Evolutionary conservation across 2,797 vertebrate species (phyloP).

Genomic region (Enteromius unitaeniatus): DNA sequence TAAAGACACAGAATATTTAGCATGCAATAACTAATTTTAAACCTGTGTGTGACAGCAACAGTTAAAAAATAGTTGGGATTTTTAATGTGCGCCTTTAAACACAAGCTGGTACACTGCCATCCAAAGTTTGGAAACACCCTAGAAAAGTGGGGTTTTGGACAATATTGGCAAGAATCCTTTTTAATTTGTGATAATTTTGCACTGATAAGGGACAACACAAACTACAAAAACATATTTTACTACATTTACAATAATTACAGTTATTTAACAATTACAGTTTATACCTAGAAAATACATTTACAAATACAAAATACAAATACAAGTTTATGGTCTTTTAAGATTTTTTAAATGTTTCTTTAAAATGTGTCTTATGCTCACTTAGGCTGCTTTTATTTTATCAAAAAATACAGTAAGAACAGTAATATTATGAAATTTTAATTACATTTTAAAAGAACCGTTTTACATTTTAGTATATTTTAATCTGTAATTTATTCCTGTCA

Average conservation of each 20-base stretch:
- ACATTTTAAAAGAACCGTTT: background rate
- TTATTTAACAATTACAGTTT: no score
- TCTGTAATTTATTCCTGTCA: background rate
- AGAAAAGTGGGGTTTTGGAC: no score
- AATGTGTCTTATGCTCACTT: background rate
- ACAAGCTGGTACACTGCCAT: background rate
- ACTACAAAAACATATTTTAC: no score
- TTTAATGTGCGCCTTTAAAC: background rate
- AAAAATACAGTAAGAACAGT: background rate
- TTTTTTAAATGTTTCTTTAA: background rate
- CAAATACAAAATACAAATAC: no score
- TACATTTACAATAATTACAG: no score
- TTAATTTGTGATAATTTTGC: no score
- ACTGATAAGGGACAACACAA: no score
- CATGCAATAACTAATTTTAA: background rate
- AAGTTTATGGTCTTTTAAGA: background rate
- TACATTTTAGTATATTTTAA: background rate
- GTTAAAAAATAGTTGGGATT: background rate
- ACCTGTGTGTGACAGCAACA: background rate
- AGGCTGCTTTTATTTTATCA: background rate
- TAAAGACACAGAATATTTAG: background rate
- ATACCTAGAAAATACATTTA: background rate
- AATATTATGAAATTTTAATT: background rate
- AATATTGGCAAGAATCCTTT: no score
- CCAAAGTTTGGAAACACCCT: no score